Evolutionary conservation across 2,797 vertebrate species (phyloP).

Genomic region (Tadarida brasiliensis): DNA sequence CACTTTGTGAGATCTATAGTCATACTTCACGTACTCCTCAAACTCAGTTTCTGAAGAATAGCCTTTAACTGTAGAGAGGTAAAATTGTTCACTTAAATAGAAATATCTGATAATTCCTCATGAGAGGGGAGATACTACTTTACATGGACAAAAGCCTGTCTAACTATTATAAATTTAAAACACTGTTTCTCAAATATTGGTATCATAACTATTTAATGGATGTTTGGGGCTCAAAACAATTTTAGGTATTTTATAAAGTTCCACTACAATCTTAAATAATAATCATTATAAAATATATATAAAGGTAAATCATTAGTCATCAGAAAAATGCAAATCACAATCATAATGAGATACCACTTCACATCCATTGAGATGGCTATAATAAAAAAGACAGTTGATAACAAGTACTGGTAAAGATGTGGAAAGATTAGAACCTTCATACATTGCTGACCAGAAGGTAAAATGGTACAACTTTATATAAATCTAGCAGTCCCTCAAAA

Average conservation of each 20-base stretch:
- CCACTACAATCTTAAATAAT: not conserved
- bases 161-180: conserved; percentile 3
- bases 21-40: conserved; percentile 49
- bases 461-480: not conserved
- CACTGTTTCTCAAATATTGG: conserved; percentile 37
- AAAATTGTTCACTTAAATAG: conserved; percentile 50
- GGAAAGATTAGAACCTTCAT: not conserved
- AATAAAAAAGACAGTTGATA: not conserved
- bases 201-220: not conserved
- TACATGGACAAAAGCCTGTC: not conserved
- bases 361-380: not conserved
- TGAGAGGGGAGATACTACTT: not conserved
- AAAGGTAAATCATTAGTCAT: not conserved
- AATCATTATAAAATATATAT: not conserved
- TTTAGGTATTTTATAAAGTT: not conserved
- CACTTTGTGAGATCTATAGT: not conserved
- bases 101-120: not conserved
- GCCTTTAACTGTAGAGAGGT: conserved; percentile 49
- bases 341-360: not conserved
- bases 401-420: not conserved
- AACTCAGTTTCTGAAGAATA: conserved; percentile 71
- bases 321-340: not conserved
- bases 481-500: not conserved
- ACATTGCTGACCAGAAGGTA: not conserved
- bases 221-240: not conserved